Conservation (phyloP, 2,797 vertebrate species). For the Crax fasciolata region DNA sequence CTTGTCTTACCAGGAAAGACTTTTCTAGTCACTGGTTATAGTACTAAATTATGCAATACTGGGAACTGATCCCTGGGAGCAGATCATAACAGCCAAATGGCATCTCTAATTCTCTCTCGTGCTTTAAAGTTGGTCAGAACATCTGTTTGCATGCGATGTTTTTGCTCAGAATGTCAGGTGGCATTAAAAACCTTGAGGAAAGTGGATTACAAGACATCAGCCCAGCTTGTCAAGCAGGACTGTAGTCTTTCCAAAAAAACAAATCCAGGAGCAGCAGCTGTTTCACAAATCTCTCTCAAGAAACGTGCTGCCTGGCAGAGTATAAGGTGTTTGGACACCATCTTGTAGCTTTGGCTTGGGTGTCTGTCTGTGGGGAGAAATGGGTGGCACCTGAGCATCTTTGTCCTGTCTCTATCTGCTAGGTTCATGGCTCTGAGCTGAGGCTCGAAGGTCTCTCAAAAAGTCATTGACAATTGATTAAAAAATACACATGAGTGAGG, state of each 20-base stretch:
- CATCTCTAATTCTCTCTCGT: slow-evolving; percentile 26
- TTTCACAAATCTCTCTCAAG: not conserved
- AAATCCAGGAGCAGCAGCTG: not conserved
- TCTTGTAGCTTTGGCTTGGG: not conserved
- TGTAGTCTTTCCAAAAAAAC: not conserved
- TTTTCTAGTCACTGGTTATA: slow-evolving; percentile 58
- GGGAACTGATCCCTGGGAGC: slow-evolving; percentile 48
- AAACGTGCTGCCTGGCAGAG: not conserved
- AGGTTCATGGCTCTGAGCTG: not conserved
- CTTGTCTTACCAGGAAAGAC: slow-evolving; percentile 56
- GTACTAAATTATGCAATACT: slow-evolving; percentile 55
- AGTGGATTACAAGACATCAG: not conserved
- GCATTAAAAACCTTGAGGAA: not conserved
- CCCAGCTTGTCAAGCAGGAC: not conserved
- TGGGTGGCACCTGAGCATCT: not conserved
- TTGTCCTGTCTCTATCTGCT: not conserved
- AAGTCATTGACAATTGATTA: not conserved
- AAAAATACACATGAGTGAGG: not conserved
- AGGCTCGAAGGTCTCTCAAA: not conserved
- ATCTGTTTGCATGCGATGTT: slow-evolving; percentile 6
- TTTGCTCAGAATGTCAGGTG: not conserved
- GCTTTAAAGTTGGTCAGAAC: slow-evolving; percentile 34
- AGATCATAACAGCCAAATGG: not conserved
- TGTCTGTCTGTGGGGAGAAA: rapidly evolving
- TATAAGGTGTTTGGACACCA: not conserved